phyloP scores from a whole-genome alignment of 2,797 vertebrate species.

The Chromobotia macracanthus region DNA sequence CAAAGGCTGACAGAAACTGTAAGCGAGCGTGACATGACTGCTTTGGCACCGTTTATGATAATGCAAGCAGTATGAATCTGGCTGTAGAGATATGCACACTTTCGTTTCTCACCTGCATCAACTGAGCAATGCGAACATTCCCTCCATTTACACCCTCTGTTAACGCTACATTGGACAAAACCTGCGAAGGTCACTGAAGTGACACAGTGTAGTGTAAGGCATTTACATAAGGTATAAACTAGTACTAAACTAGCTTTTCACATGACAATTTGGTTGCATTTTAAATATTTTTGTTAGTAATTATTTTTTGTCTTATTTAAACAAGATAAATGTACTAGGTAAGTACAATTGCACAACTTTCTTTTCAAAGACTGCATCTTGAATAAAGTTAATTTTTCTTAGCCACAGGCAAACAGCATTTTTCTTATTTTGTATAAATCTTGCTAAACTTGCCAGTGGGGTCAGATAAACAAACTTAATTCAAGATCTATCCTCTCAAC shows the following conservation, averaged over 20 bases:
- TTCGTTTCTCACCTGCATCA: neutral
- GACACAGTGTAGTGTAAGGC: neutral
- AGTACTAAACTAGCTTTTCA: too few relatives aligned
- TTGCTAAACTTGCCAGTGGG: neutral
- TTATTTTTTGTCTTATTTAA: neutral
- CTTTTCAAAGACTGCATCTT: neutral
- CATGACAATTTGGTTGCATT: neutral
- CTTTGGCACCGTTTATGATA: conserved; percentile 2
- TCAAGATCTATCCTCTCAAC: neutral
- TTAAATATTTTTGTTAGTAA: neutral
- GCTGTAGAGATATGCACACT: neutral
- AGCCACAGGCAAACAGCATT: neutral
- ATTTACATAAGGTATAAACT: neutral
- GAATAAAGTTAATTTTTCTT: neutral
- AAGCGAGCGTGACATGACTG: conserved; percentile 36
- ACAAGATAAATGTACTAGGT: neutral
- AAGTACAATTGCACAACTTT: neutral
- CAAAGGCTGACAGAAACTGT: conserved; percentile 40
- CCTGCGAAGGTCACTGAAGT: neutral
- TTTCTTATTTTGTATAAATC: neutral
- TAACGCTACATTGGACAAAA: neutral
- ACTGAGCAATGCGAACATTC: neutral
- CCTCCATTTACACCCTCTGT: neutral
- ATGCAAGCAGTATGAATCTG: conserved; percentile 3
- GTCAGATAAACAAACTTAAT: conserved; percentile 3